Evolutionary conservation across 2,888 invertebrate genomes (phyloP).

Genomic region (Temnothorax rugatulus): DNA sequence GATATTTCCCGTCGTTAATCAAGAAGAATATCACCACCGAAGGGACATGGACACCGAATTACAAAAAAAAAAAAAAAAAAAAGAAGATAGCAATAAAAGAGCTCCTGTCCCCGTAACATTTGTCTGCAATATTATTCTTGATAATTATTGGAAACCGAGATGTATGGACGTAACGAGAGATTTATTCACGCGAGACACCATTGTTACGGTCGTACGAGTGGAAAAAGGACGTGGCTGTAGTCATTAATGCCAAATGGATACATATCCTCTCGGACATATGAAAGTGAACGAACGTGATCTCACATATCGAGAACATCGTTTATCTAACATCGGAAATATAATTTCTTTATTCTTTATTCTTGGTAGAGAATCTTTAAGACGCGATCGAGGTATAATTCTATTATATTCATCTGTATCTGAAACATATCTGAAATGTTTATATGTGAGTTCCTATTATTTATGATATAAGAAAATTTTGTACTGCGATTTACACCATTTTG

Average conservation of each 20-base stretch:
- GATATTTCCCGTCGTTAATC: neutral
- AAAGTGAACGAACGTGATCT: constrained; percentile 46
- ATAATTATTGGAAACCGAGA: neutral
- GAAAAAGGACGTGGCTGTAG: neutral
- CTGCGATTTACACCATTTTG: neutral
- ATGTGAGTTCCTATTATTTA: constrained; percentile 3
- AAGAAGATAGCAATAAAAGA: constrained; percentile 12
- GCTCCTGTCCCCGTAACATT: neutral
- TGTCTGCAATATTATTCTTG: constrained; percentile 7
- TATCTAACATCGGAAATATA: neutral
- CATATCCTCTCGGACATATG: constrained; percentile 45
- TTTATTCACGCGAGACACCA: constrained; percentile 1
- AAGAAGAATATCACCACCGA: neutral
- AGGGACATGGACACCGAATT: neutral
- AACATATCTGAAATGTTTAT: neutral
- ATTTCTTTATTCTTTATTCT: constrained; percentile 12
- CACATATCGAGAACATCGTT: constrained; percentile 43
- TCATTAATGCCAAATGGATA: constrained; percentile 27
- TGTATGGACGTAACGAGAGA: constrained; percentile 8
- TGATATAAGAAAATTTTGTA: constrained; percentile 23
- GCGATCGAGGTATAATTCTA: neutral
- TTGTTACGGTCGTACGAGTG: neutral
- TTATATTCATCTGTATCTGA: neutral
- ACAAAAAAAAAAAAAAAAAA: constrained; percentile 12
- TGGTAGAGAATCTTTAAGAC: neutral